Percentiles rank a stretch among this genome's conserved stretches.
Evolutionary conservation across 2,888 invertebrate genomes (phyloP).

Genomic region (Disparrhopalites patrizii): DNA sequence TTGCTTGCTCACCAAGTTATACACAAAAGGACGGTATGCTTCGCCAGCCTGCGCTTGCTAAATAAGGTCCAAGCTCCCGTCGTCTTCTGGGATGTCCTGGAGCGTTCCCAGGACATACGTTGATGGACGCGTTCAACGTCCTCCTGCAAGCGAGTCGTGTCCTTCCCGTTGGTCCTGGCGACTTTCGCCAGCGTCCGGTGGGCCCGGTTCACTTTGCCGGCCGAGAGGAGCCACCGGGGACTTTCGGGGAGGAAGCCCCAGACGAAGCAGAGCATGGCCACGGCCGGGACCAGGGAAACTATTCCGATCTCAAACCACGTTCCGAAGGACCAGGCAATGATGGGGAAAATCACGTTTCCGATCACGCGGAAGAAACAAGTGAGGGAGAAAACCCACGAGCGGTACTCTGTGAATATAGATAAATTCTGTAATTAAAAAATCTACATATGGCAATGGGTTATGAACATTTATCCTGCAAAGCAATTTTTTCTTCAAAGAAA

Average conservation of each 20-base stretch:
- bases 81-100: neutral
- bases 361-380: conserved; percentile 17
- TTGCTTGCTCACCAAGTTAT: conserved; percentile 23
- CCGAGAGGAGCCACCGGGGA: conserved; percentile 21
- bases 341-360: conserved; percentile 17
- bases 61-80: conserved; percentile 19
- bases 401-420: neutral
- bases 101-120: neutral
- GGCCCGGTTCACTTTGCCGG: conserved; percentile 10
- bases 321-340: conserved; percentile 6
- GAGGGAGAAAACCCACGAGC: conserved; percentile 23
- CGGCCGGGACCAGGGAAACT: conserved; percentile 8
- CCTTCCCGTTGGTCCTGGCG: conserved; percentile 9
- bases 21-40: conserved; percentile 17
- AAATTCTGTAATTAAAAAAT: neutral
- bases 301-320: conserved; percentile 21
- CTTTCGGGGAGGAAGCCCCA: conserved; percentile 21
- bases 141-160: neutral
- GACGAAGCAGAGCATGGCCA: conserved; percentile 2
- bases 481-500: too few species aligned
- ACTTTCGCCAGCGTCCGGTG: neutral
- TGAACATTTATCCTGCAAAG: too few species aligned
- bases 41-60: conserved; percentile 8
- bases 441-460: too few species aligned
- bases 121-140: conserved; percentile 5